A percentile compares a stretch with the other conserved stretches of the same genome.
Evolutionary conservation across 2,113 vertebrate genomes (phyloP).

Genomic region (Mustela nigripes): DNA sequence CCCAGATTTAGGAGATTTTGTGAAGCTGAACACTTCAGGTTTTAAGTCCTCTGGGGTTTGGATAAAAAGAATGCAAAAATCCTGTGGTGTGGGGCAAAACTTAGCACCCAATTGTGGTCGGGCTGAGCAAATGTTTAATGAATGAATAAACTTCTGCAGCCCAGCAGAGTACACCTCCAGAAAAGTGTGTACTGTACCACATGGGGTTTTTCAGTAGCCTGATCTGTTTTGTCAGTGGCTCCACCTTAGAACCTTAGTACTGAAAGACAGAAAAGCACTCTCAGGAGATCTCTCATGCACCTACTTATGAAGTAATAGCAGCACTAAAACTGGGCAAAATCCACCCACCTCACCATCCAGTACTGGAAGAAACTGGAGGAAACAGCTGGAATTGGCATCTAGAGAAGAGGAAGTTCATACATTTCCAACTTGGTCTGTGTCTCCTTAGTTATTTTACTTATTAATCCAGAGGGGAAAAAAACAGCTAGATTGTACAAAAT

Average conservation of each 20-base stretch:
- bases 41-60: background rate
- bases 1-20: background rate
- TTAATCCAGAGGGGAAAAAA: background rate
- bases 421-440: background rate
- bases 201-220: background rate
- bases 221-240: background rate
- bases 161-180: background rate
- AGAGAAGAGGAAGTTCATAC: background rate
- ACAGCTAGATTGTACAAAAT: slow-evolving; percentile 9
- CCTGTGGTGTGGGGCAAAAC: too few relatives aligned
- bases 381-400: slow-evolving; percentile 42
- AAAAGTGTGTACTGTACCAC: background rate
- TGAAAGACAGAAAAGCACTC: background rate
- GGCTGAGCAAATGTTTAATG: too few relatives aligned
- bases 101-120: too few relatives aligned
- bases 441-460: background rate
- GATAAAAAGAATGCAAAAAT: background rate
- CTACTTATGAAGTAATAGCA: background rate
- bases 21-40: background rate
- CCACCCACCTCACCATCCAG: background rate
- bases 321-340: background rate
- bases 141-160: background rate
- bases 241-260: background rate
- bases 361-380: slow-evolving; percentile 23
- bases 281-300: background rate